Percentiles rank a stretch among this genome's conserved stretches.
These are phyloP conservation scores for Prochilodus magdalenae DNA, from an alignment of 2,113 vertebrate genomes.

Conservation along the genomic window DNA sequence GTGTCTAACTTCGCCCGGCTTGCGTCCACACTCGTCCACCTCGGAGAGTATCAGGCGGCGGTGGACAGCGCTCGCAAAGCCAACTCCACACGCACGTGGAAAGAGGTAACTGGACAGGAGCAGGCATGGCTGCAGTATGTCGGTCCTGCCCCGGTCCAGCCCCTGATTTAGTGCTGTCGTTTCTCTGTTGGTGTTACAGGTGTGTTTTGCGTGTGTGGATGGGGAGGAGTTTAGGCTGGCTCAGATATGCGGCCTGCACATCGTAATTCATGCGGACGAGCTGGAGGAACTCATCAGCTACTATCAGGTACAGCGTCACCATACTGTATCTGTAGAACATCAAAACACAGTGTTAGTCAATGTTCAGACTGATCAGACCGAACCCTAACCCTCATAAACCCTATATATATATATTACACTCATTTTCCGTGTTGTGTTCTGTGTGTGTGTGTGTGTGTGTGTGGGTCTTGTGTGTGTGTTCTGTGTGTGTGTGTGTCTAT, in stretches of 20 bases:
- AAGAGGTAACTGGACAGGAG: slow-evolving; percentile 77
- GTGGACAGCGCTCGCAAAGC: slow-evolving; percentile 92
- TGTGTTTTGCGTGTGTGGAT: slow-evolving; percentile 92
- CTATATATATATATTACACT: too few species aligned
- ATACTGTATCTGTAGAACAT: background rate
- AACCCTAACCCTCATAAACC: too few species aligned
- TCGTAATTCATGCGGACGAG: slow-evolving; percentile 93
- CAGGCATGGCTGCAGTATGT: background rate
- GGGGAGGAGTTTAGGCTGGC: slow-evolving; percentile 88
- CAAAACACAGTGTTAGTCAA: too few species aligned
- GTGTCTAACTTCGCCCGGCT: slow-evolving; percentile 91
- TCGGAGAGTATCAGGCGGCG: slow-evolving; percentile 89
- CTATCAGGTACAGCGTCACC: slow-evolving; percentile 80
- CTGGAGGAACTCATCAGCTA: slow-evolving; percentile 91
- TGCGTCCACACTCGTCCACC: slow-evolving; percentile 88
- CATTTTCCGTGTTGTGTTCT: too few species aligned
- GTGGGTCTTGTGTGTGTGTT: too few species aligned
- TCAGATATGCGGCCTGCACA: slow-evolving; percentile 91
- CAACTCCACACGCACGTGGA: slow-evolving; percentile 91
- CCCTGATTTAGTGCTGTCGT: too few species aligned
- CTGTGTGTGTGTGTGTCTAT: background rate
- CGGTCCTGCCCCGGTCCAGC: background rate
- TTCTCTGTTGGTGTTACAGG: slow-evolving; percentile 68
- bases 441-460: too few species aligned
- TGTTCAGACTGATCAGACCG: too few species aligned